Percentiles rank a stretch among this genome's conserved stretches.
These are phyloP conservation scores for Copsychus sechellarum DNA, from an alignment of 2,113 vertebrate species.

Conservation along the genomic window DNA sequence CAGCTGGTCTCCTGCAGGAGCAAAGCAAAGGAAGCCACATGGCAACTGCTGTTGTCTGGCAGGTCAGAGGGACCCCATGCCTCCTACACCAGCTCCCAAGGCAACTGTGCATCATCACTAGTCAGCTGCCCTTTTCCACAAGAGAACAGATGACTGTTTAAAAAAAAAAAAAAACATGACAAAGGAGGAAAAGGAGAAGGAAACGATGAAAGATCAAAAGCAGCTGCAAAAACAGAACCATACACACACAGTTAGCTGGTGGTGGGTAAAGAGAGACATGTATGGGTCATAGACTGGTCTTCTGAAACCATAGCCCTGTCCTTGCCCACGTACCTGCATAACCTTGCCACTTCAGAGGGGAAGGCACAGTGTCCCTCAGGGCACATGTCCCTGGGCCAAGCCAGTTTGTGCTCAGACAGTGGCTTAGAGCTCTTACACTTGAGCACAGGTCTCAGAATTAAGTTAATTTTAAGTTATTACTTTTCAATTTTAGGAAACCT, in stretches of 20 bases:
- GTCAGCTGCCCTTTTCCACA: not conserved
- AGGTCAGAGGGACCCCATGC: not conserved
- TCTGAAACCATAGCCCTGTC: not conserved
- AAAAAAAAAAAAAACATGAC: fast-evolving
- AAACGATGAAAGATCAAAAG: not conserved
- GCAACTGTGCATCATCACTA: not conserved
- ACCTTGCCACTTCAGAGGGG: not conserved
- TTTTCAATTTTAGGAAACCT: not conserved
- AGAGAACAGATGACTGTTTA: not conserved
- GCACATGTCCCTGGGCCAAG: not conserved
- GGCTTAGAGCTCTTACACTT: not conserved
- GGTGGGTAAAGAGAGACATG: not conserved
- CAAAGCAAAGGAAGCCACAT: not conserved
- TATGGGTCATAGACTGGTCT: not conserved
- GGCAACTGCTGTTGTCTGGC: not conserved
- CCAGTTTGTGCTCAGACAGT: not conserved
- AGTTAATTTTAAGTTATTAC: not conserved
- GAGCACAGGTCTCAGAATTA: not conserved
- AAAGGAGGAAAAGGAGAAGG: not conserved
- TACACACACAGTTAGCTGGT: not conserved
- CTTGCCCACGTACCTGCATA: not conserved
- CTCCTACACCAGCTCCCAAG: not conserved
- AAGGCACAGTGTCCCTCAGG: not conserved
- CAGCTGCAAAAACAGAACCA: not conserved
- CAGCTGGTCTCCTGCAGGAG: not conserved